Conservation (phyloP, 2,113 vertebrate genomes). For the Mus pahari region DNA sequence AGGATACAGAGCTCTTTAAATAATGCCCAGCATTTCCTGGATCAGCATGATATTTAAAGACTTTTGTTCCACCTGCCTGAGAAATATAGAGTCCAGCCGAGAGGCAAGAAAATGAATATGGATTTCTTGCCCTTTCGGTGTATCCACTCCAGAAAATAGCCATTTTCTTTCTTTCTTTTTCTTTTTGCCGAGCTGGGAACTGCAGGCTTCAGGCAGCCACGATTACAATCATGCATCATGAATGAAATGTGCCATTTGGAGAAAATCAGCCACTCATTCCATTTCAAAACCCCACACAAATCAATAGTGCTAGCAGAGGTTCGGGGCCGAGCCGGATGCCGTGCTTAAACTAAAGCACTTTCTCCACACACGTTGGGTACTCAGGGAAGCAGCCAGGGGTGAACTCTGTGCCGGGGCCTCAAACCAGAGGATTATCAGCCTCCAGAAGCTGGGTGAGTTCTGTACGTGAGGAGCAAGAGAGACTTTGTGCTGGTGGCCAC, state of each 20-base stretch:
- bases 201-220: constrained; percentile 75
- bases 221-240: constrained; percentile 85
- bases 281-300: constrained; percentile 80
- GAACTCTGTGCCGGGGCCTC: neutral
- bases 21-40: constrained; percentile 74
- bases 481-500: neutral
- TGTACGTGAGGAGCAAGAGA: rapidly evolving
- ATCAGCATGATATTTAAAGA: constrained; percentile 85
- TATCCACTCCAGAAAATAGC: constrained; percentile 81
- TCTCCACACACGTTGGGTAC: constrained; percentile 73
- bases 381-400: constrained; percentile 59
- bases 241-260: constrained; percentile 86
- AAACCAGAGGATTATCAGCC: constrained; percentile 15
- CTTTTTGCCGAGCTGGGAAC: constrained; percentile 64
- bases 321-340: constrained; percentile 66
- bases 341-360: constrained; percentile 78
- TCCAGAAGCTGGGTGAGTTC: neutral
- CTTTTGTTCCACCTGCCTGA: constrained; percentile 82
- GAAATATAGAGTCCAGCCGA: constrained; percentile 79
- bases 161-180: constrained; percentile 31
- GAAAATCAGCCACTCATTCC: constrained; percentile 85
- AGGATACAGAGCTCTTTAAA: constrained; percentile 65
- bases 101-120: constrained; percentile 82
- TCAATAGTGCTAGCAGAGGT: constrained; percentile 76
- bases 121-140: constrained; percentile 84